phyloP scores from a whole-genome alignment of 1,140 invertebrate genomes.

The Heliothis subflexa region DNA sequence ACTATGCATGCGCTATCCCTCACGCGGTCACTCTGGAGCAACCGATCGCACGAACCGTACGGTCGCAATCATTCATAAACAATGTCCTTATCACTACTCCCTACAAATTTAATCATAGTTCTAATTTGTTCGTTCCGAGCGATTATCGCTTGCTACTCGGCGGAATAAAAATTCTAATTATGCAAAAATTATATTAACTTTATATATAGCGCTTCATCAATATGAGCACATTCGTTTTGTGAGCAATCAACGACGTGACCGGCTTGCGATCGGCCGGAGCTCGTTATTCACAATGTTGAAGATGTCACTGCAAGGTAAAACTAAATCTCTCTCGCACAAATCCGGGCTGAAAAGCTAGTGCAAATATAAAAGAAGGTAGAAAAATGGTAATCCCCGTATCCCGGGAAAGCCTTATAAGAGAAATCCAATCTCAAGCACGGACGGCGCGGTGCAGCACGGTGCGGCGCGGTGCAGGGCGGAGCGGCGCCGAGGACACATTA shows the following conservation, averaged over 20 bases:
- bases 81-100: too few relatives aligned
- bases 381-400: conserved; percentile 21
- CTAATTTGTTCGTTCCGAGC: too few relatives aligned
- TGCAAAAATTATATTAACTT: too few relatives aligned
- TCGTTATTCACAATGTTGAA: background rate
- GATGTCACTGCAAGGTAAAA: background rate
- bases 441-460: background rate
- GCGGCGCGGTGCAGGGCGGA: background rate
- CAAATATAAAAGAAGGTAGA: conserved; percentile 9
- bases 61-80: too few relatives aligned
- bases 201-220: too few relatives aligned
- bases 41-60: too few relatives aligned
- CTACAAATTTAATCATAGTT: too few relatives aligned
- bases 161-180: too few relatives aligned
- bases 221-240: too few relatives aligned
- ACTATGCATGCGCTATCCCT: background rate
- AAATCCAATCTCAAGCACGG: conserved; percentile 6
- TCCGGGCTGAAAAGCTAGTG: background rate
- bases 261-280: background rate
- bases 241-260: too few relatives aligned
- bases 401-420: conserved; percentile 10
- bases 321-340: background rate
- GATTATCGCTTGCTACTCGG: too few relatives aligned
- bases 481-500: background rate
- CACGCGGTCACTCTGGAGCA: background rate